Conservation (phyloP, 2,113 vertebrate genomes). For the Albula goreensis region DNA sequence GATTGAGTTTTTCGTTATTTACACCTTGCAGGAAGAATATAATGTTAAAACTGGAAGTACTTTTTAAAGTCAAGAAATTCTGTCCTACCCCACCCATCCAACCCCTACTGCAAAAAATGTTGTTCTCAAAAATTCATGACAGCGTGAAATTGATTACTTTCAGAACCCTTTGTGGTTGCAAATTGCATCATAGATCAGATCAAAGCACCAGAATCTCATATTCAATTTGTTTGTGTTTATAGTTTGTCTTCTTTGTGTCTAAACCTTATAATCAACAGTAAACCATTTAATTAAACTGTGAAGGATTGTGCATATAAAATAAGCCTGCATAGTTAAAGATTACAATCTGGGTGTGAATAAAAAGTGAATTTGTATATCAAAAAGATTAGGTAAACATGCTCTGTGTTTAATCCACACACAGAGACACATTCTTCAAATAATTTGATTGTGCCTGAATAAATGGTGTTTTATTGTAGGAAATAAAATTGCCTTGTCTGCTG, state of each 20-base stretch:
- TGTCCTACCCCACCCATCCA: neutral
- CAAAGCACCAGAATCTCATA: conserved; percentile 8
- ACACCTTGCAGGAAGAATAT: neutral
- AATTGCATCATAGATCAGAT: neutral
- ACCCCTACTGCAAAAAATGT: neutral
- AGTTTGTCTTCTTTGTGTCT: conserved; percentile 4
- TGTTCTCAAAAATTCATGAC: conserved; percentile 4
- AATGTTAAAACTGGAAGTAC: neutral
- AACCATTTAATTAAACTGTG: conserved; percentile 31
- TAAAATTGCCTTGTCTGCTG: conserved; percentile 33
- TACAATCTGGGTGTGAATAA: conserved; percentile 37
- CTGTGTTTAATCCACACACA: conserved; percentile 14
- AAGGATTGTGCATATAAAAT: conserved; percentile 31
- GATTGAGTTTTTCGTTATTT: neutral
- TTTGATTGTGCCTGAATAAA: conserved; percentile 29
- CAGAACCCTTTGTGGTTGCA: neutral
- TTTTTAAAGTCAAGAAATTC: neutral
- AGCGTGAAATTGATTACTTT: neutral
- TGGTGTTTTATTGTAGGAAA: conserved; percentile 30
- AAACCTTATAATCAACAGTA: conserved; percentile 27
- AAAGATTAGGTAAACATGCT: conserved; percentile 3
- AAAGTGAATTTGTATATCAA: conserved; percentile 36
- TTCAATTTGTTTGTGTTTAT: conserved; percentile 27
- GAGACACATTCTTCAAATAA: conserved; percentile 19
- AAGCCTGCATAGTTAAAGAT: conserved; percentile 36